Percentiles rank a stretch among this genome's conserved stretches.
Evolutionary conservation across 2,888 invertebrate species (phyloP).

Genomic region (Polyploca ridens): DNA sequence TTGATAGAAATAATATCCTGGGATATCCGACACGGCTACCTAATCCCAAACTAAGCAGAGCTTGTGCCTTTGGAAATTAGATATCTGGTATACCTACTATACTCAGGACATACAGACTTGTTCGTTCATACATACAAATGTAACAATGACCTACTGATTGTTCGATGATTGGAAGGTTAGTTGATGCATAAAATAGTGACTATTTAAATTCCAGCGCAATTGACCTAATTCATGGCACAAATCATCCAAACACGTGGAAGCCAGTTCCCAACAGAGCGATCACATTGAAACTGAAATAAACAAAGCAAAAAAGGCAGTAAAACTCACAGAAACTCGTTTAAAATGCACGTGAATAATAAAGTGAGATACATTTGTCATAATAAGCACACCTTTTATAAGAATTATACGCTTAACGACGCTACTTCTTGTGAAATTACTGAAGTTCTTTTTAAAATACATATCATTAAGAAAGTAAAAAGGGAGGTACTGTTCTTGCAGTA

Average conservation of each 20-base stretch:
- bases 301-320: constrained; percentile 5
- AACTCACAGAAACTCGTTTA: constrained; percentile 16
- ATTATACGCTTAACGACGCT: constrained; percentile 24
- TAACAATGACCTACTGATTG: no score
- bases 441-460: background rate
- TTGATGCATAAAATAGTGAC: background rate
- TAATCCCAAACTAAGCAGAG: no score
- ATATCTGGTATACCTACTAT: no score
- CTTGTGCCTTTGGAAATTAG: no score
- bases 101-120: no score
- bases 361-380: constrained; percentile 24
- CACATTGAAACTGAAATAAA: constrained; percentile 6
- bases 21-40: no score
- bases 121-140: no score
- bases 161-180: no score
- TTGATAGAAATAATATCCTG: no score
- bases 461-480: background rate
- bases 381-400: constrained; percentile 22
- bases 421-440: constrained; percentile 11
- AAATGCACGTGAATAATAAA: constrained; percentile 24
- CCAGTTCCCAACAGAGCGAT: background rate
- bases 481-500: background rate
- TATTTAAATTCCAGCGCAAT: background rate
- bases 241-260: background rate
- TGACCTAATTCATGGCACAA: background rate